Evolutionary conservation across 2,888 invertebrate species (phyloP), one percentile per base, ranked within the genome.

Genomic region (Ophion obscuratus): DNA sequence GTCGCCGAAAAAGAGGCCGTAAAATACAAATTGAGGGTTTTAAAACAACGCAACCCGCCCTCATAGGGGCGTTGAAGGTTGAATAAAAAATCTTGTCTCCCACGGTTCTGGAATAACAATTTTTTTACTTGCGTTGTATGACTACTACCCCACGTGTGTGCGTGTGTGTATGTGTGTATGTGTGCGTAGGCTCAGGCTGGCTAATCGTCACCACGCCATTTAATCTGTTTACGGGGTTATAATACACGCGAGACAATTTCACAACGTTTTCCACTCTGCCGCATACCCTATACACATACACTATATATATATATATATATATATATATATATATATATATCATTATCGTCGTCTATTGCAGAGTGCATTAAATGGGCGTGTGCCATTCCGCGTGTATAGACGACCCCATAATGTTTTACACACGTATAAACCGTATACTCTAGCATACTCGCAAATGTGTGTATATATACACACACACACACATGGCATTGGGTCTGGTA

Each of bases 191-290:
- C 83, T 81, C 83, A 81, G 74, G 27, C 82, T 83, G 81, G 87
- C 89, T 89, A 89, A 89, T 89, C 88, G 90, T 87, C 87, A 88
- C 88, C 84, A 84, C 70, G 87, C 86, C 88, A 90, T 92, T 31
- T 91, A 90, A 91, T 90, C 89, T 89, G 89, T 90, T 90, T 91
- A 91, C 89, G 85, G 88, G 82, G 89, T 87, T 89, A 86, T 89
- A 90, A 91, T 90, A 89, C 87, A 84, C 84, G 84, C 84, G 81
- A 82, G 79, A 84, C 80, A 82, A 86, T 59, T 70, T 66, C 31
- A 57, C 74, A 80, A 70, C 82, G 82, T 81, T 73, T 80, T 84
- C 66, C 73, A 57, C 81, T 80, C 64, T 66, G 59, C 66, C 47
- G 44, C 62, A 20, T 61, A 20, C n/a, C 31, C 44, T 53, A 17